Evolutionary conservation across 2,113 vertebrate genomes (phyloP).

Genomic region (Brachyhypopomus gauderio): DNA sequence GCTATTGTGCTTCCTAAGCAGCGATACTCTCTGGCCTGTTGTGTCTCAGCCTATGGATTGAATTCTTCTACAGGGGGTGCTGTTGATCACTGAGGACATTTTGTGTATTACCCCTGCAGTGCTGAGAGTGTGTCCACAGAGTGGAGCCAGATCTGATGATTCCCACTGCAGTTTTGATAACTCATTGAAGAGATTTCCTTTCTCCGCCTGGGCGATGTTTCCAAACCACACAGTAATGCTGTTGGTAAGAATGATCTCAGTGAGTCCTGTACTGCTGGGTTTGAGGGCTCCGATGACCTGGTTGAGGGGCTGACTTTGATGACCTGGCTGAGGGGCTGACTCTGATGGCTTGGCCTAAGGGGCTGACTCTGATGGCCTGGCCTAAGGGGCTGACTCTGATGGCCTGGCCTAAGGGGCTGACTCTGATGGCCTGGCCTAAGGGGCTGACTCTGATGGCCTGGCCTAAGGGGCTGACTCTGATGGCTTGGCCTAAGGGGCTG

Average conservation of each 20-base stretch:
- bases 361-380: no score
- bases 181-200: background rate
- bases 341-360: no score
- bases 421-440: no score
- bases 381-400: no score
- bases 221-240: background rate
- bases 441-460: no score
- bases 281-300: no score
- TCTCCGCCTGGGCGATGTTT: slow-evolving; percentile 5
- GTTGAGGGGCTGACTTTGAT: no score
- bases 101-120: slow-evolving; percentile 13
- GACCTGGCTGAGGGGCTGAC: no score
- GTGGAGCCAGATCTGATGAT: background rate
- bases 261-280: background rate
- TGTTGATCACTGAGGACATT: slow-evolving; percentile 27
- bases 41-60: no score
- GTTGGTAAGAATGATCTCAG: background rate
- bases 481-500: no score
- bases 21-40: background rate
- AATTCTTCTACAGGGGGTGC: slow-evolving; percentile 12
- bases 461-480: no score
- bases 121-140: slow-evolving; percentile 31
- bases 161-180: background rate
- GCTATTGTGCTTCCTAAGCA: background rate
- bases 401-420: no score